Evolutionary conservation across 2,113 vertebrate species (phyloP), one percentile per base, ranked within the genome.

Genomic region (Malurus cyaneus): DNA sequence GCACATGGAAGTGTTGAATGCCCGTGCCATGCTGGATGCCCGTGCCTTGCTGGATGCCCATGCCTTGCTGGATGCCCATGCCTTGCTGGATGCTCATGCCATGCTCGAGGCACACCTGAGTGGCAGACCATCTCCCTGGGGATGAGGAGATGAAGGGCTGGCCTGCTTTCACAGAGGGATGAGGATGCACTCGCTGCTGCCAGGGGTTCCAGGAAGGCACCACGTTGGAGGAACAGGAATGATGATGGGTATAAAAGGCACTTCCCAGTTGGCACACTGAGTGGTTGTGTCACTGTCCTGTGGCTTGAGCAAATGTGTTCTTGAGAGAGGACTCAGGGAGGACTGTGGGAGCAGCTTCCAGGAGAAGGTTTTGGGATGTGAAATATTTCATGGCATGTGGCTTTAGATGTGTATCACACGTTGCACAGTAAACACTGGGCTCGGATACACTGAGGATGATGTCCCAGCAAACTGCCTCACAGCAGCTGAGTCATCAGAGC

Each of bases 401-500:
- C 77, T 76, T 31, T 34, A 71, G 77, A 71, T 91, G 3, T 0
- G 1, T 57, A 46, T 79, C 11, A 2, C 34, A 29, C 2, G 0
- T 31, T 85, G 49, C 44, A 44, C 50, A 25, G 46, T 79, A 32
- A 64, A 57, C 17, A 32, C 46, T 28, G 86, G 71, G 23, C 88
- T 93, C 36, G 9, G 4, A 18, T 18, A 39, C 32, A 11, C 32
- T 47, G 62, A 49, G 14, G 66, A 42, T 46, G 0, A 6, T 54
- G 73, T 76, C 81, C 79, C 84, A 41, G 65, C 60, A 52, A 77
- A 49, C 49, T 78, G 3, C 93, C 42, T 78, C 53, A 29, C 36
- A 42, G 41, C 36, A 46, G 49, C 85, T 77, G 90, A 94, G 28
- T 96, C 87, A 84, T 59, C 57, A 67, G 73, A 85, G 34, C 74